Base-by-base conservation (phyloP, 2,113 vertebrate species). In the Neotoma lepida region DNA sequence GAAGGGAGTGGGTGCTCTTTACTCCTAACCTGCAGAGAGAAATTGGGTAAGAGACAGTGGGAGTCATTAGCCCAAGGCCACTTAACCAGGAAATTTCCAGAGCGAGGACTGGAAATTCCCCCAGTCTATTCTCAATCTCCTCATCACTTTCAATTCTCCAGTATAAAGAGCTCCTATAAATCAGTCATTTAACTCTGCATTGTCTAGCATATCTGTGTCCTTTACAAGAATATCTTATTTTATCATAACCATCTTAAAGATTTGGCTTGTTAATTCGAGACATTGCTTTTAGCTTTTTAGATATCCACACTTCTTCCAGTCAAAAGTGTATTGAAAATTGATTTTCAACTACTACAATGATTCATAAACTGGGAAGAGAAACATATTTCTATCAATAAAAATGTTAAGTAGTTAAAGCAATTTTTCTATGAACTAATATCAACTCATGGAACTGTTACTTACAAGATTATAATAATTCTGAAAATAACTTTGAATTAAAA, bases 391-490 rank as follows among this genome's bases (percentile, higher is more conserved):
- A 58, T 68, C 54, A 88, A 70, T 33, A 64, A 39, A 44, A 64
- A 66, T 58, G 92, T 61, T 51, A 84, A 90, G 82, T 85, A 41
- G 33, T 58, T 4, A 41, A 88, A 92, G 46, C 49, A 78, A 91
- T 49, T 84, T 91, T 73, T 33, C 33, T 35, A 87, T 10, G 9
- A 94, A 49, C 76, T 84, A 68, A 92, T 44, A 9, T 49, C n/a
- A 78, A 93, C 44, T 58, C 7, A 94, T 0, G 78, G 9, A 94
- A 88, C 4, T 73, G 4, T 28, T 85, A 39, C 85, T 87, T 80
- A 80, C 78, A 89, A 64, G 24, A 86, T 35, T 74, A 86, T 64
- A 77, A 93, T 91, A 95, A 93, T 15, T 15, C 15, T 64, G 5
- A 91, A 17, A 39, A 77, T 28, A 95, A 95, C 26, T 66, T 66